phyloP scores from a whole-genome alignment of 2,797 vertebrate genomes.

The Momotus momota region DNA sequence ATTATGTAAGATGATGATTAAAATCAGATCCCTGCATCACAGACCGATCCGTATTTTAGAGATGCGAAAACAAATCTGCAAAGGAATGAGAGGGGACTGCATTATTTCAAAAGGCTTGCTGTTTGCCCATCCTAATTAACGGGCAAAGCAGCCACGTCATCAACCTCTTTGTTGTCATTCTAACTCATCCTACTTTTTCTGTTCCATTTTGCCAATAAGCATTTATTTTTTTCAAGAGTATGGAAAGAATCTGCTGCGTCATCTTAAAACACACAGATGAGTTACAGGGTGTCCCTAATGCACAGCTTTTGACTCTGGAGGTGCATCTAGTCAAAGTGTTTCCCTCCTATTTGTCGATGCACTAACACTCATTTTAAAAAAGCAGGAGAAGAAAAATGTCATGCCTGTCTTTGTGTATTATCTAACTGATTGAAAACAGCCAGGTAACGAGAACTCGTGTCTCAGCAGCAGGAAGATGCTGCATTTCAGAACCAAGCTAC shows the following conservation, averaged over 20 bases:
- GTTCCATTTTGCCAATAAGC: background rate
- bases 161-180: background rate
- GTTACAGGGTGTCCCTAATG: background rate
- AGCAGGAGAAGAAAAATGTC: background rate
- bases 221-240: background rate
- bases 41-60: background rate
- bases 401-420: background rate
- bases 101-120: background rate
- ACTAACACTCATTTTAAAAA: background rate
- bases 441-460: background rate
- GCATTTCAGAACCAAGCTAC: background rate
- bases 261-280: background rate
- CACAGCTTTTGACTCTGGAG: background rate
- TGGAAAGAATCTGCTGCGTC: constrained; percentile 9
- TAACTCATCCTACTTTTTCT: background rate
- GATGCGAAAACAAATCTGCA: background rate
- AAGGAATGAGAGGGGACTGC: background rate
- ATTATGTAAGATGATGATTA: constrained; percentile 31
- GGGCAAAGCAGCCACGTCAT: background rate
- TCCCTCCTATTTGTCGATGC: background rate
- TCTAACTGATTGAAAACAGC: background rate
- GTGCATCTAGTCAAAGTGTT: background rate
- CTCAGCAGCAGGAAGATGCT: background rate
- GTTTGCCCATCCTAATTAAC: background rate
- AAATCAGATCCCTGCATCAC: constrained; percentile 31